phyloP scores from a whole-genome alignment of 2,113 vertebrate genomes.

The Caloenas nicobarica region DNA sequence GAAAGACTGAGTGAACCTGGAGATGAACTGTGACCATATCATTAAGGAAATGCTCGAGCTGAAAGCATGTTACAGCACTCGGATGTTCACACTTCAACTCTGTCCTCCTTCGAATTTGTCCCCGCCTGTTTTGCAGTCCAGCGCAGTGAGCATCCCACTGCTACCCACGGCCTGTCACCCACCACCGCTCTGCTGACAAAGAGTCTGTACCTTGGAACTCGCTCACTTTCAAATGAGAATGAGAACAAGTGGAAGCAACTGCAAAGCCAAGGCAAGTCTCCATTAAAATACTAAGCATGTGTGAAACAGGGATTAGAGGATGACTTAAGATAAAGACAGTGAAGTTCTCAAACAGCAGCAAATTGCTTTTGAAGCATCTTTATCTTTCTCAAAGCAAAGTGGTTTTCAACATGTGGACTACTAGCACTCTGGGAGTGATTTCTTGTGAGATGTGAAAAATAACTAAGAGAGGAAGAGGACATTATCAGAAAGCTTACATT shows the following conservation, averaged over 20 bases:
- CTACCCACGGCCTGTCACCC: fast-evolving
- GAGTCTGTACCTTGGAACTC: background rate
- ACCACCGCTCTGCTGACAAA: background rate
- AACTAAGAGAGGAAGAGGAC: background rate
- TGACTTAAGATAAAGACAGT: background rate
- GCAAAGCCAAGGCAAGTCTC: background rate
- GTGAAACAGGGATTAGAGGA: background rate
- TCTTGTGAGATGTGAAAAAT: background rate
- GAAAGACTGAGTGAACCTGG: background rate
- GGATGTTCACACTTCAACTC: background rate
- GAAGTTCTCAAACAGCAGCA: background rate
- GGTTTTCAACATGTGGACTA: background rate
- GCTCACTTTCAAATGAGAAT: background rate
- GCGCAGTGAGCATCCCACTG: fast-evolving
- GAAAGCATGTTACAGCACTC: background rate
- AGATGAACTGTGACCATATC: background rate
- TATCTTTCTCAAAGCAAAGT: background rate
- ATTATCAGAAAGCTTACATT: background rate
- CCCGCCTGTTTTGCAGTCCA: background rate
- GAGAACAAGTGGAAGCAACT: background rate
- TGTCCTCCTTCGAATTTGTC: background rate
- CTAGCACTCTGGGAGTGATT: background rate
- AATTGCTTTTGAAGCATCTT: background rate
- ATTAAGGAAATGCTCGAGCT: background rate
- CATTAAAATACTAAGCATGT: fast-evolving